These are phyloP conservation scores for Gari tellinella DNA, from an alignment of 2,888 invertebrate genomes.

Conservation along the genomic window DNA sequence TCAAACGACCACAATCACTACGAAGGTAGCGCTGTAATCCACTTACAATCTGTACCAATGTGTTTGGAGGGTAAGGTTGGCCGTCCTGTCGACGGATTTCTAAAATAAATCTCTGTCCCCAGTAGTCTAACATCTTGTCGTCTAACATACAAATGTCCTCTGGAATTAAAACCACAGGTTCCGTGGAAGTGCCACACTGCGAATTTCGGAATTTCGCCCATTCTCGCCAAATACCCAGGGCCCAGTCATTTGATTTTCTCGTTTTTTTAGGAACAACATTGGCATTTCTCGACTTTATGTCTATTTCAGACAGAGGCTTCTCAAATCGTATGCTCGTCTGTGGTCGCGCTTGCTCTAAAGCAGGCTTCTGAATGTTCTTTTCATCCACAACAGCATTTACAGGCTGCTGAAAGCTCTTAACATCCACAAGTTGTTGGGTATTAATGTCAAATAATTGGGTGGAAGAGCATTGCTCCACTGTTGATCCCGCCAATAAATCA, in stretches of 20 bases:
- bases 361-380: too few relatives aligned
- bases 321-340: too few relatives aligned
- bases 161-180: conserved; percentile 21
- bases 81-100: conserved; percentile 20
- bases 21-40: conserved; percentile 7
- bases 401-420: too few relatives aligned
- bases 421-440: too few relatives aligned
- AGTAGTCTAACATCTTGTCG: conserved; percentile 11
- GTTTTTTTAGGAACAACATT: conserved; percentile 19
- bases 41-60: conserved; percentile 8
- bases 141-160: not conserved
- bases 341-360: too few relatives aligned
- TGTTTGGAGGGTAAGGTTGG: conserved; percentile 19
- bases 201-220: conserved; percentile 23
- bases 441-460: too few relatives aligned
- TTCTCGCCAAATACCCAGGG: conserved; percentile 16
- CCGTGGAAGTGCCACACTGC: not conserved
- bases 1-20: not conserved
- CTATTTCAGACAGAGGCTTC: conserved; percentile 4
- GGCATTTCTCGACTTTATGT: not conserved
- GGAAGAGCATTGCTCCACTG: too few relatives aligned
- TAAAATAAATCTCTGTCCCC: conserved; percentile 18
- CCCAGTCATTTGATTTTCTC: conserved; percentile 14
- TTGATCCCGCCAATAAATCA: too few relatives aligned
- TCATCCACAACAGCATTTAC: too few relatives aligned